Percentiles rank a stretch among this genome's conserved stretches.
These are phyloP conservation scores for Philopotamus ludificatus DNA, from an alignment of 1,140 invertebrate genomes.

Conservation along the genomic window DNA sequence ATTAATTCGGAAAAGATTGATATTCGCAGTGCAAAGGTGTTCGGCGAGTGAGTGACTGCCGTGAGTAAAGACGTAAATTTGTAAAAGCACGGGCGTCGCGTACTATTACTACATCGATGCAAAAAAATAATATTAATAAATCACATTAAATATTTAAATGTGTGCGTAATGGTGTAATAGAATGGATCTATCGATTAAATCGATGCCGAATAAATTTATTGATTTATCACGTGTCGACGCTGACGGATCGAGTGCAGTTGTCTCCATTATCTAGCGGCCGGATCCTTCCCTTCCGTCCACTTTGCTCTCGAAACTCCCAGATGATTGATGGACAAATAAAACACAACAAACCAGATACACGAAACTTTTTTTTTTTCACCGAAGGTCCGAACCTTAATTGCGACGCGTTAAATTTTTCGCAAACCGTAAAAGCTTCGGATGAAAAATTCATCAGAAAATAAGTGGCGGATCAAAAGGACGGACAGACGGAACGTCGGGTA, in stretches of 20 bases:
- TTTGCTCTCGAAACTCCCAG: no score
- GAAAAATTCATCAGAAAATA: constrained; percentile 21
- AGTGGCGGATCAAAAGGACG: constrained; percentile 7
- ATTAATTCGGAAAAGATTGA: background rate
- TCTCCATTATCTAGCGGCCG: background rate
- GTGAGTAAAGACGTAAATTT: background rate
- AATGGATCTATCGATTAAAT: no score
- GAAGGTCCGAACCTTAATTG: background rate
- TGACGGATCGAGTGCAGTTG: background rate
- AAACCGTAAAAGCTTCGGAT: constrained; percentile 1
- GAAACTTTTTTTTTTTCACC: background rate
- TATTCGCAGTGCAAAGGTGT: background rate
- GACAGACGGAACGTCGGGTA: constrained; percentile 20
- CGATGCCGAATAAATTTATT: no score
- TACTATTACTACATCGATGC: no score
- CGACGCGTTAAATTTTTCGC: background rate
- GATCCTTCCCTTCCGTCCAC: background rate
- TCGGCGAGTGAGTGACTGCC: background rate
- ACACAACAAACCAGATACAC: background rate
- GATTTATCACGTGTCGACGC: no score
- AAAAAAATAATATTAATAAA: background rate
- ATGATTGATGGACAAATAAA: background rate
- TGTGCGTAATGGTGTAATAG: no score
- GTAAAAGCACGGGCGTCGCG: no score
- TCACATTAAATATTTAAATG: no score